Evolutionary conservation across 2,113 vertebrate genomes (phyloP), one percentile per base, ranked within the genome.

Genomic region (Pelecanoides urinatrix): DNA sequence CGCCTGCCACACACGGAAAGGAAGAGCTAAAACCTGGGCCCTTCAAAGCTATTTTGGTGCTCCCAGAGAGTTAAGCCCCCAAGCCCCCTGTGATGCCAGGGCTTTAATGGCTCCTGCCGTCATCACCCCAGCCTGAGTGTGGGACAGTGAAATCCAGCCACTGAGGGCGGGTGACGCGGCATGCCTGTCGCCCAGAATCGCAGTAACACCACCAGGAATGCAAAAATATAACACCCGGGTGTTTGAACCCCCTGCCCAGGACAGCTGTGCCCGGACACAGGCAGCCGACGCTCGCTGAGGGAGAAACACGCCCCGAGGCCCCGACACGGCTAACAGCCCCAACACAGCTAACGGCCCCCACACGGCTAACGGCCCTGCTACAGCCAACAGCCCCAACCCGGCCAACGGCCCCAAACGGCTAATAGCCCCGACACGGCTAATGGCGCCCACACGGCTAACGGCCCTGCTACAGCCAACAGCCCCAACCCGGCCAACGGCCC

Each of bases 101-200:
- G 19, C 17, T 50, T 73, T 11, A 34, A n/a, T 3, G 1, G 7
- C 34, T 77, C 34, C 77, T 66, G 58, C 19, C 1, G 0, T 4
- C 13, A 21, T 16, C 29, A n/a, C 12, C 15, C 36, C 68, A 30
- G 40, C 0, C 0, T 3, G 38, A 71, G 19, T 2, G 4, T 10
- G 40, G 72, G 32, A 7, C 27, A 9, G 26, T 25, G 58, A 45
- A 63, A 68, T 5, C 62, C 67, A 63, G 49, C 34, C 38, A 23
- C 0, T 0, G 3, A 44, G 32, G 21, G 66, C 2, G 4, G 42
- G 44, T 27, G 44, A 53, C 19, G 14, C 17, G 34, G 18, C 2
- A 1, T 5, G 6, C 9, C 47, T 32, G 13, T 32, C 3, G 3
- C 40, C 53, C 38, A 21, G 49, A 34, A 55, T 61, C 2, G 2